Evolutionary conservation across 2,797 vertebrate genomes (phyloP).

Genomic region (Phataginus tetradactyla): DNA sequence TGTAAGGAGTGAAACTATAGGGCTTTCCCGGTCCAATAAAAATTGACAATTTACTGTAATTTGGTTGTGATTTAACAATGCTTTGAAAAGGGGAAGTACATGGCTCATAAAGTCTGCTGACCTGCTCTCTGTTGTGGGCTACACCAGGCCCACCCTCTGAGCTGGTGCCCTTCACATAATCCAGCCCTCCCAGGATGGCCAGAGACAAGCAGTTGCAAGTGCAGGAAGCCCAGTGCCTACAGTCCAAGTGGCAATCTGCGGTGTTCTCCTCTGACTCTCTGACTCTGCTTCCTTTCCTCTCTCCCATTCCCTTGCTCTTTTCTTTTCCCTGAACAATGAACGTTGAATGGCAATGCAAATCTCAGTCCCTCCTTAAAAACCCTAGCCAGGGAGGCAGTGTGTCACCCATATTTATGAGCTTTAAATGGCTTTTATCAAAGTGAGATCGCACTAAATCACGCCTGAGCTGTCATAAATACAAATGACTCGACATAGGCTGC

Average conservation of each 20-base stretch:
- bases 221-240: background rate
- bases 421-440: slow-evolving; percentile 89
- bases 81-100: slow-evolving; percentile 78
- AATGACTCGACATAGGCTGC: slow-evolving; percentile 87
- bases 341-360: slow-evolving; percentile 84
- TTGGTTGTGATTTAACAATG: slow-evolving; percentile 77
- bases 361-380: slow-evolving; percentile 80
- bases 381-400: slow-evolving; percentile 77
- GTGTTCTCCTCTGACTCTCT: rapidly evolving
- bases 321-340: slow-evolving; percentile 78
- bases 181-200: background rate
- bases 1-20: background rate
- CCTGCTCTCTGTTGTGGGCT: slow-evolving; percentile 51
- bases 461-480: slow-evolving; percentile 87
- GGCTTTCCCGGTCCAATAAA: slow-evolving; percentile 65
- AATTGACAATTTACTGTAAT: slow-evolving; percentile 73
- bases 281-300: background rate
- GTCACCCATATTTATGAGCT: slow-evolving; percentile 88
- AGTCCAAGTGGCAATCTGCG: rapidly evolving
- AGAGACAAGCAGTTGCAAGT: background rate
- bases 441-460: slow-evolving; percentile 88
- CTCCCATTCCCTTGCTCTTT: slow-evolving; percentile 25
- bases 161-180: background rate
- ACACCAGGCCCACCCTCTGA: background rate
- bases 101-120: slow-evolving; percentile 71